These are phyloP conservation scores for Chlamydotis undulata DNA, from an alignment of 2,113 vertebrate species.

Conservation along the genomic window DNA sequence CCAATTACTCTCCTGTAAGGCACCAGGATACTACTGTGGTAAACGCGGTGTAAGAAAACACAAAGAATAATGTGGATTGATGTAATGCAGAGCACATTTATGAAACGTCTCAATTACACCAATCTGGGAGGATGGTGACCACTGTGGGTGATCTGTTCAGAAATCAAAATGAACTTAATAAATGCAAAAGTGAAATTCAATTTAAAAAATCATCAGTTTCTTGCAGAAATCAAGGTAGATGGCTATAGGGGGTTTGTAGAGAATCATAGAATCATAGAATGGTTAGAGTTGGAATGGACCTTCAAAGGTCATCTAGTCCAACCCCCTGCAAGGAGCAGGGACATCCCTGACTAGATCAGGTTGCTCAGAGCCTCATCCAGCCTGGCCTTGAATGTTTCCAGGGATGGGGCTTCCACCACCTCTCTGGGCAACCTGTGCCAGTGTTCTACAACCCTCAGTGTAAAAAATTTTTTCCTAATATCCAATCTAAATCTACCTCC, in stretches of 20 bases:
- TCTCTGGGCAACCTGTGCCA: no score
- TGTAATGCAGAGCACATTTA: background rate
- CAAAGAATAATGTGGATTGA: background rate
- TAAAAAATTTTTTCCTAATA: no score
- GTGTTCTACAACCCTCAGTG: no score
- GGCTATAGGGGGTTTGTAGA: background rate
- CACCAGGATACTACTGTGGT: background rate
- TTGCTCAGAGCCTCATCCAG: no score
- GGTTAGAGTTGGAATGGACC: no score
- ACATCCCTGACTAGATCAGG: no score
- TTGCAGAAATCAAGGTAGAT: background rate
- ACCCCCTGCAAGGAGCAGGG: no score
- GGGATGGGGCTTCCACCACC: no score
- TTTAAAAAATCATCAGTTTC: background rate
- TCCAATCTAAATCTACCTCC: no score
- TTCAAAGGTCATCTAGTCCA: no score
- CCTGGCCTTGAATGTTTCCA: no score
- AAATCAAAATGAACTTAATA: background rate
- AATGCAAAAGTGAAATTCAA: background rate
- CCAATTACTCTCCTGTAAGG: background rate
- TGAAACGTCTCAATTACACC: background rate
- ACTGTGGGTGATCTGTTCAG: background rate
- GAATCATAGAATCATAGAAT: no score
- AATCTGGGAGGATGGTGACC: background rate
- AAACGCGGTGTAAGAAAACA: background rate